Evolutionary conservation across 2,113 vertebrate species (phyloP).

Genomic region (Orientallactaga bullata): DNA sequence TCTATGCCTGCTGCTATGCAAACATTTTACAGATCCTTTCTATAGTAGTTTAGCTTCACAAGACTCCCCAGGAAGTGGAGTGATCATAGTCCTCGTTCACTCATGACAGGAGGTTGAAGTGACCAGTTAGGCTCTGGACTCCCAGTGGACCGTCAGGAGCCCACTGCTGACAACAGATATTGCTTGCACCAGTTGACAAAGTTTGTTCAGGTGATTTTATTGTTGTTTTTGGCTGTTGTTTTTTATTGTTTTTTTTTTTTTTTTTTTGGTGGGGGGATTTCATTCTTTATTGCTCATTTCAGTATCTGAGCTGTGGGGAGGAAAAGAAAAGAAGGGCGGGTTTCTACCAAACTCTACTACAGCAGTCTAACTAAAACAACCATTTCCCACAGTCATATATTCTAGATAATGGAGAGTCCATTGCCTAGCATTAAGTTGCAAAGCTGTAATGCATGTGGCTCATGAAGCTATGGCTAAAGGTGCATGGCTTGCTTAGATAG

Average conservation of each 20-base stretch:
- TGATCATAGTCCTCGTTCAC: neutral
- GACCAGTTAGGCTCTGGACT: neutral
- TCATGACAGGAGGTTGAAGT: neutral
- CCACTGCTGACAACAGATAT: neutral
- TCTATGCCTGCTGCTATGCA: neutral
- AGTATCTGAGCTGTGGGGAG: conserved; percentile 37
- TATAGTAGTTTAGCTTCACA: neutral
- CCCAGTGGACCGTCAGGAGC: neutral
- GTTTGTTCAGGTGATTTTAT: neutral
- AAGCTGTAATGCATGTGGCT: conserved; percentile 25
- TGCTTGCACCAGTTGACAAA: neutral
- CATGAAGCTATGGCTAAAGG: conserved; percentile 42
- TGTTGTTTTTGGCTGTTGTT: too few species aligned
- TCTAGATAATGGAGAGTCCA: conserved; percentile 55
- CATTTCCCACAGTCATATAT: conserved; percentile 45
- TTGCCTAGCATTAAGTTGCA: conserved; percentile 52
- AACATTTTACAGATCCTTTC: neutral
- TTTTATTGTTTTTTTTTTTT: neutral
- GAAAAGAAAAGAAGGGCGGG: conserved; percentile 4
- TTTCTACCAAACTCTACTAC: conserved; percentile 60
- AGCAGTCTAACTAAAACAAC: conserved; percentile 39
- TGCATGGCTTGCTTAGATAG: neutral
- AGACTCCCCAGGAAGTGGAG: neutral
- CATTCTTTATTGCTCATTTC: conserved; percentile 63
- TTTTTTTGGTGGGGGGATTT: conserved; percentile 29